Percentiles rank a stretch among this genome's conserved stretches.
Evolutionary conservation across 2,797 vertebrate genomes (phyloP).

Genomic region (Eulemur rubriventer): DNA sequence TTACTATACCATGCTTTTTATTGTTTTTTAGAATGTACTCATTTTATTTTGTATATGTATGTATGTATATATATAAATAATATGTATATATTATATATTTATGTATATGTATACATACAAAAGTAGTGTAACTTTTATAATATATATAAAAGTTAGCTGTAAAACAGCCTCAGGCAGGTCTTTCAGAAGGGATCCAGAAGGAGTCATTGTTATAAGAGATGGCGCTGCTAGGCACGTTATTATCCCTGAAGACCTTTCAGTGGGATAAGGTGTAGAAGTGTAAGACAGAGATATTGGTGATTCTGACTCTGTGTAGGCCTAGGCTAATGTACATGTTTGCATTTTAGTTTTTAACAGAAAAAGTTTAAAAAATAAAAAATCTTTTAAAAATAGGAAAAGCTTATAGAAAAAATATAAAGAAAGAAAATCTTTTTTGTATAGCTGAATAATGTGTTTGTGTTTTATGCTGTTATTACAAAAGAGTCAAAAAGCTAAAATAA

Average conservation of each 20-base stretch:
- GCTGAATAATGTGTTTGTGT: not conserved
- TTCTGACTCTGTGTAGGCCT: not conserved
- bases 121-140: too few relatives aligned
- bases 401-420: not conserved
- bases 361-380: not conserved
- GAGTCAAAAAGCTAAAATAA: not conserved
- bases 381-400: not conserved
- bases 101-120: too few relatives aligned
- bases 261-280: not conserved
- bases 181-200: not conserved
- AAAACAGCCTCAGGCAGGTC: not conserved
- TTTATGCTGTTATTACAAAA: not conserved
- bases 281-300: not conserved
- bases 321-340: not conserved
- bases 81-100: too few relatives aligned
- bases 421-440: not conserved
- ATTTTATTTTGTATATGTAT: not conserved
- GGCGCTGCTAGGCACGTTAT: rapidly evolving
- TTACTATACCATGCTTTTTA: not conserved
- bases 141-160: not conserved
- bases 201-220: not conserved
- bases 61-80: too few relatives aligned
- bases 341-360: not conserved
- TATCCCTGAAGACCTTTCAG: not conserved
- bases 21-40: not conserved